These are phyloP conservation scores for Gortyna flavago DNA, from an alignment of 2,888 invertebrate species.

Conservation along the genomic window DNA sequence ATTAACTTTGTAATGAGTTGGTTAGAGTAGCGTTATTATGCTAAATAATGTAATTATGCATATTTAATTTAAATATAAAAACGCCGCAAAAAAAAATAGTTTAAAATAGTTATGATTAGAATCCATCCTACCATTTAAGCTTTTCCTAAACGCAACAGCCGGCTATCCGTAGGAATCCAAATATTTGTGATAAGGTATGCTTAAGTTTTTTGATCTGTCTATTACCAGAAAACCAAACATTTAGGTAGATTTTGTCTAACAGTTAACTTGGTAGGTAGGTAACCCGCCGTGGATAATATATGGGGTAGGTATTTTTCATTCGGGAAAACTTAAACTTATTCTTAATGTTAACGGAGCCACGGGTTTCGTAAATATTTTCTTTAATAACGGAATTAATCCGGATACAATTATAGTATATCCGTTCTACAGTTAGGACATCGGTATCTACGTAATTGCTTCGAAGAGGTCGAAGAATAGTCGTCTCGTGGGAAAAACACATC, in stretches of 20 bases:
- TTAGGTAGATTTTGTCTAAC: not conserved
- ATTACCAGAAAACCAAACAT: not conserved
- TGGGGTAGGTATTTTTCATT: not conserved
- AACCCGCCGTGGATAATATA: not conserved
- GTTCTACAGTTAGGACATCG: constrained; percentile 32
- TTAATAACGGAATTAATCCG: constrained; percentile 1
- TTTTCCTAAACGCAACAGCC: not conserved
- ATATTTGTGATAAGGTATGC: not conserved
- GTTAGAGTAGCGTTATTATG: constrained; percentile 18
- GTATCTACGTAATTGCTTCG: constrained; percentile 23
- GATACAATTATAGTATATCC: constrained; percentile 30
- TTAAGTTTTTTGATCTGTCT: not conserved
- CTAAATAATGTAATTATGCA: constrained; percentile 20
- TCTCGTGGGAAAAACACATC: constrained; percentile 32
- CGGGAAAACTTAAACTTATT: not conserved
- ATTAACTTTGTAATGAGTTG: constrained; percentile 27
- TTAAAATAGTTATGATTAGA: constrained; percentile 7
- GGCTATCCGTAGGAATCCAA: not conserved
- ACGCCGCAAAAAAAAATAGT: not conserved
- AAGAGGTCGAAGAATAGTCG: constrained; percentile 31
- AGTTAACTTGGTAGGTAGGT: not conserved
- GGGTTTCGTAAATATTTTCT: not conserved
- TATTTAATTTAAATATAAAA: constrained; percentile 5
- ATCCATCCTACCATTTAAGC: not conserved
- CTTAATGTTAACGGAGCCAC: not conserved